phyloP scores from a whole-genome alignment of 2,113 vertebrate genomes.

The Anas platyrhynchos region DNA sequence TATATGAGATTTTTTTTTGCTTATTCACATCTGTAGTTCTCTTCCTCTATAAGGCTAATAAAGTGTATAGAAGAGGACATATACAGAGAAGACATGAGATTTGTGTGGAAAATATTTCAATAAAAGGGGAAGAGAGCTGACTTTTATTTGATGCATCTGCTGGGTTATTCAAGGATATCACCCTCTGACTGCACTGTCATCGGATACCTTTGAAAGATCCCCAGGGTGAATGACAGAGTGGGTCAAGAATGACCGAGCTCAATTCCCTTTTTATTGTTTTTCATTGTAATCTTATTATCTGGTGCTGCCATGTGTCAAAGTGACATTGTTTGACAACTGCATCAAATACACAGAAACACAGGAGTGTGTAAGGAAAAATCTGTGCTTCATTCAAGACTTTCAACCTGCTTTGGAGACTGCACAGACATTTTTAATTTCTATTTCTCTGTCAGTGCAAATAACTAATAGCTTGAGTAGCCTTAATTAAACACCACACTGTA shows the following conservation, averaged over 20 bases:
- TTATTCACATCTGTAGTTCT: neutral
- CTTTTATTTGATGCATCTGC: neutral
- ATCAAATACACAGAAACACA: slow-evolving; percentile 31
- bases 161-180: slow-evolving; percentile 39
- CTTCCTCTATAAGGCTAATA: neutral
- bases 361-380: neutral
- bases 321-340: slow-evolving; percentile 52
- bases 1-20: neutral
- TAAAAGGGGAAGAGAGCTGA: neutral
- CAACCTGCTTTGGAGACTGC: neutral
- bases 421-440: neutral
- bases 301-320: slow-evolving; percentile 51
- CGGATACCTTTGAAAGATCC: slow-evolving; percentile 20
- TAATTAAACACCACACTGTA: neutral
- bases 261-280: slow-evolving; percentile 54
- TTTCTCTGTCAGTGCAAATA: neutral
- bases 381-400: neutral
- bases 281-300: slow-evolving; percentile 61
- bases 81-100: neutral
- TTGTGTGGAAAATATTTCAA: neutral
- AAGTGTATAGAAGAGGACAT: neutral
- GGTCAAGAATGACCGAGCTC: slow-evolving; percentile 38
- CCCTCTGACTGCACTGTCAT: neutral
- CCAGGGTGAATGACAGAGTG: neutral
- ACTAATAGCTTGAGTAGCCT: neutral